Base-by-base conservation (phyloP, 2,113 vertebrate genomes). In the Perca flavescens region DNA sequence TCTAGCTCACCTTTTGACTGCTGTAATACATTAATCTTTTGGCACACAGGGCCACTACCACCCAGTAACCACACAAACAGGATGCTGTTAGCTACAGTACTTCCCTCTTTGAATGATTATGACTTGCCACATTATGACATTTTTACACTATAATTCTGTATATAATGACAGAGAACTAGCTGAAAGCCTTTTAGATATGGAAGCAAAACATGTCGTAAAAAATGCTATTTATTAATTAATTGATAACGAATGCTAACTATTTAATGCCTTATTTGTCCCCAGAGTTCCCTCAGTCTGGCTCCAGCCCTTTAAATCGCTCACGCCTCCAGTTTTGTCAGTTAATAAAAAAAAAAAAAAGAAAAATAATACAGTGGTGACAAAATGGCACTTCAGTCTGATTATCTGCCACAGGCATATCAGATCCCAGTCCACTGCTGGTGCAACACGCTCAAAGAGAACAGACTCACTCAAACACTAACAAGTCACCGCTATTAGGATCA, bases 1-100 rank as follows among this genome's bases (percentile, higher is more conserved):
- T 36, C 13, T 1, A 19, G 25, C 31, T 87, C 66, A 89, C 85
- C 90, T 91, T 34, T 85, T 90, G 84, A 87, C 91, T 78, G 52
- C 49, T 47, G 50, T 60, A 17, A 77, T 40, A 43, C 81, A 87
- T 90, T 72, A 12, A 84, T 92, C 86, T 84, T 86, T 81, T 50
- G 19, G 5, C 40, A 82, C 47, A 61, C 2, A 0, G 47, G 12
- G 36, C 63, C n/a, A 50, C 52, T 28, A 34, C 50, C 70, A 31
- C 8, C 50, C 65, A 75, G 58, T 21, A 40, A 19, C 60, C 54
- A 53, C 73, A 73, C 57, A 54, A 78, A 78, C 62, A 69, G 54
- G 52, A 77, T 43, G 19, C 71, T 54, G 31, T 28, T 49, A 74
- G 34, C 52, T 17, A 21, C 57, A 65, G 43, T 16, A 15, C 56